phyloP scores from a whole-genome alignment of 2,113 vertebrate species.

The Nipponia nippon region DNA sequence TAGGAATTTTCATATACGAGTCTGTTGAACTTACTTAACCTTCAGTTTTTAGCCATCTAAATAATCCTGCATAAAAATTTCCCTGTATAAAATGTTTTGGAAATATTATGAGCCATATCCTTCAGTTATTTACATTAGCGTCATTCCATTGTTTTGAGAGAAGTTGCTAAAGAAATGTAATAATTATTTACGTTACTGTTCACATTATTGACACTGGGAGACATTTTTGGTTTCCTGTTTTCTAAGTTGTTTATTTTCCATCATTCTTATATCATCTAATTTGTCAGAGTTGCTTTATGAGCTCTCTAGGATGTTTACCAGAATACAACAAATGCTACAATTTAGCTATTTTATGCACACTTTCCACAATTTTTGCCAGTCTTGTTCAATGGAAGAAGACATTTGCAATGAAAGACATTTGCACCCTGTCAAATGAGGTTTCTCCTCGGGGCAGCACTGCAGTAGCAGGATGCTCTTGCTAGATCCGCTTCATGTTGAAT shows the following conservation, averaged over 20 bases:
- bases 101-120: neutral
- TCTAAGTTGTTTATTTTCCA: neutral
- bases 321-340: neutral
- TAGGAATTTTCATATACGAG: constrained; percentile 28
- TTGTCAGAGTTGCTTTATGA: neutral
- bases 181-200: neutral
- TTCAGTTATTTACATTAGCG: neutral
- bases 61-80: neutral
- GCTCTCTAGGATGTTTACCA: neutral
- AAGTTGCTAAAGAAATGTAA: neutral
- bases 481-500: neutral
- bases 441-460: neutral
- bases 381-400: neutral
- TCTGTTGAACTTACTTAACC: neutral
- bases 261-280: neutral
- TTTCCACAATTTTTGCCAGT: neutral
- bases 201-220: neutral
- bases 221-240: neutral
- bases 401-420: neutral
- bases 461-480: neutral
- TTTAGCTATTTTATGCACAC: neutral
- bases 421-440: neutral
- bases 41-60: neutral
- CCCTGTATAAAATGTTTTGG: neutral
- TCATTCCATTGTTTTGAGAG: neutral